phyloP scores from a whole-genome alignment of 2,888 invertebrate genomes.

The Drosophila greeni region DNA sequence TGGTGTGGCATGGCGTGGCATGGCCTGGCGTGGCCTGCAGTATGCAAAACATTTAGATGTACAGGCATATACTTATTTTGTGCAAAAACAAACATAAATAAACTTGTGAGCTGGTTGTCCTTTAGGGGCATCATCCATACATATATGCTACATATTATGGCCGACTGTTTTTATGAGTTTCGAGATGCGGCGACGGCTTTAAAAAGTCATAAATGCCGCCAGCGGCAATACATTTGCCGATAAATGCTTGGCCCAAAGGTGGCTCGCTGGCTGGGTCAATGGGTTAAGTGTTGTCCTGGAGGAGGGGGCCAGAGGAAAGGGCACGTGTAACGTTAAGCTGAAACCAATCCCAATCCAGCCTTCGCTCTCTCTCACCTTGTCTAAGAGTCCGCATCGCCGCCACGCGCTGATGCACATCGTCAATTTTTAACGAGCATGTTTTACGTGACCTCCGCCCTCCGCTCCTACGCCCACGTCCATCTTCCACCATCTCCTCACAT shows the following conservation, averaged over 20 bases:
- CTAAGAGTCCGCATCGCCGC: slow-evolving; percentile 30
- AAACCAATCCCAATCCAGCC: slow-evolving; percentile 7
- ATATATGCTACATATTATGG: slow-evolving; percentile 15
- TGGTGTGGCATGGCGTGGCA: not conserved
- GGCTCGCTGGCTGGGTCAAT: slow-evolving; percentile 27
- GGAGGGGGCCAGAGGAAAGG: not conserved
- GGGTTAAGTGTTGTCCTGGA: slow-evolving; percentile 28
- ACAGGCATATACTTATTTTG: slow-evolving; percentile 37
- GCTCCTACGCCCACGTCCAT: not conserved
- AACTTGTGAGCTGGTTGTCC: slow-evolving; percentile 12
- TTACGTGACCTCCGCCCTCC: slow-evolving; percentile 51
- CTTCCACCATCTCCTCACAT: not conserved
- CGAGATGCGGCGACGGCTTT: slow-evolving; percentile 60
- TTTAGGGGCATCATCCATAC: slow-evolving; percentile 7
- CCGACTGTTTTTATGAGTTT: slow-evolving; percentile 50
- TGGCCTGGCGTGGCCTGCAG: slow-evolving; percentile 14
- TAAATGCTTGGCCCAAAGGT: slow-evolving; percentile 44
- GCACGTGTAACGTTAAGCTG: slow-evolving; percentile 18
- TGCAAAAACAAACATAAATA: slow-evolving; percentile 7
- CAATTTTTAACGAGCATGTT: slow-evolving; percentile 68
- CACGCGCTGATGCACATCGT: slow-evolving; percentile 67
- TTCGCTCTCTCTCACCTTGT: slow-evolving; percentile 20
- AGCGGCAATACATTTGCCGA: slow-evolving; percentile 44
- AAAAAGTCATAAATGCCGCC: slow-evolving; percentile 65
- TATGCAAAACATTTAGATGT: slow-evolving; percentile 50